These are phyloP conservation scores for Parazoanthus darwini DNA, from an alignment of 92 coral and sea anemone species.

Conservation along the genomic window DNA sequence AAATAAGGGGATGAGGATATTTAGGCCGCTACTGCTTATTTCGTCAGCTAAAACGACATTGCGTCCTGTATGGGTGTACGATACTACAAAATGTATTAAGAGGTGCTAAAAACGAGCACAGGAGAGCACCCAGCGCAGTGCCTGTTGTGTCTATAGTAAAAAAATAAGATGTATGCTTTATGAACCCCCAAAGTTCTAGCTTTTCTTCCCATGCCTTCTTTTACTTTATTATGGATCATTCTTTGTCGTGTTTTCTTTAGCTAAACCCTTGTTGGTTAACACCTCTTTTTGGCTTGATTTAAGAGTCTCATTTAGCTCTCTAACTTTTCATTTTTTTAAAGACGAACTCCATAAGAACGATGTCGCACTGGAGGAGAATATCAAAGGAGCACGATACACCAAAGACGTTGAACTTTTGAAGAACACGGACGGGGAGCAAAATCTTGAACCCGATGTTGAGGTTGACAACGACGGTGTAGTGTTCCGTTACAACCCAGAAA, in stretches of 20 bases:
- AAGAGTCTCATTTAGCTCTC: not conserved
- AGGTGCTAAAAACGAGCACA: too few relatives aligned
- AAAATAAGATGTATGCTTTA: too few relatives aligned
- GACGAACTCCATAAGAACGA: not conserved
- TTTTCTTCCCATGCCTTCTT: not conserved
- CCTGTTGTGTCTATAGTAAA: too few relatives aligned
- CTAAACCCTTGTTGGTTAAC: not conserved
- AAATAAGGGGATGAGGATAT: too few relatives aligned
- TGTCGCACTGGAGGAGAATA: not conserved
- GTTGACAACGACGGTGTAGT: not conserved
- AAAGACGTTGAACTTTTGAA: not conserved
- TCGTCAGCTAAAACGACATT: too few relatives aligned
- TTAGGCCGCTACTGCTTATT: too few relatives aligned
- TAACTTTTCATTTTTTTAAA: not conserved
- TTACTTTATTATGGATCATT: too few relatives aligned
- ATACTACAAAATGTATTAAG: too few relatives aligned
- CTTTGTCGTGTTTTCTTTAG: not conserved
- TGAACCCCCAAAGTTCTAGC: not conserved
- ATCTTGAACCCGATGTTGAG: not conserved
- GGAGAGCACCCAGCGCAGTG: too few relatives aligned
- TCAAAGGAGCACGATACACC: not conserved
- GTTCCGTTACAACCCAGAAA: constrained; percentile 6
- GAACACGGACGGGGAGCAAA: not conserved
- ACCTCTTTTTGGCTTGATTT: not conserved
- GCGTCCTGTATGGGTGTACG: too few relatives aligned